Evolutionary conservation across 1,140 invertebrate genomes (phyloP).

Genomic region (Cydia splendana): DNA sequence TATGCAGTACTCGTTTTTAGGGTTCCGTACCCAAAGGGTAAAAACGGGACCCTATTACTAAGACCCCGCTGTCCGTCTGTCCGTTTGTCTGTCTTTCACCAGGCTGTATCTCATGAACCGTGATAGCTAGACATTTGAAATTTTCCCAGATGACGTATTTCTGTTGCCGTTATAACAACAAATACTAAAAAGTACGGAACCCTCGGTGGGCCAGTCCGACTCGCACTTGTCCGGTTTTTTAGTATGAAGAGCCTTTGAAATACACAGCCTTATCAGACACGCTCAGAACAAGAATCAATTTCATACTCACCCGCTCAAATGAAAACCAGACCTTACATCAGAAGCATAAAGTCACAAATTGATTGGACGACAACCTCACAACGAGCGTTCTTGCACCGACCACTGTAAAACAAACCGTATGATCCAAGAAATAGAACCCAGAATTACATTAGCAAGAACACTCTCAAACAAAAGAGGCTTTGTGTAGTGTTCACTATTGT

Average conservation of each 20-base stretch:
- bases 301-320: neutral
- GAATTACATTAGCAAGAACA: neutral
- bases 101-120: too few relatives aligned
- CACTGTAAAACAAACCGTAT: neutral
- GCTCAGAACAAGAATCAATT: neutral
- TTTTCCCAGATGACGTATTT: too few relatives aligned
- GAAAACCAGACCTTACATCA: neutral
- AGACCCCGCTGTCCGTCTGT: too few relatives aligned
- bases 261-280: neutral
- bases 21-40: too few relatives aligned
- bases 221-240: too few relatives aligned
- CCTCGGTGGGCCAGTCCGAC: too few relatives aligned
- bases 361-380: neutral
- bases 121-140: too few relatives aligned
- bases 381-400: neutral
- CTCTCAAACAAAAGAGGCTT: constrained; percentile 14
- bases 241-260: neutral
- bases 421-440: neutral
- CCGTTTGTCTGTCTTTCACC: too few relatives aligned
- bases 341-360: neutral
- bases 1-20: neutral
- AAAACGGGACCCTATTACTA: too few relatives aligned
- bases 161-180: too few relatives aligned
- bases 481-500: constrained; percentile 20
- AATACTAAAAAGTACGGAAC: too few relatives aligned